Percentiles rank a stretch among this genome's conserved stretches.
These are phyloP conservation scores for Endomychus coccineus DNA, from an alignment of 2,888 invertebrate species.

Conservation along the genomic window DNA sequence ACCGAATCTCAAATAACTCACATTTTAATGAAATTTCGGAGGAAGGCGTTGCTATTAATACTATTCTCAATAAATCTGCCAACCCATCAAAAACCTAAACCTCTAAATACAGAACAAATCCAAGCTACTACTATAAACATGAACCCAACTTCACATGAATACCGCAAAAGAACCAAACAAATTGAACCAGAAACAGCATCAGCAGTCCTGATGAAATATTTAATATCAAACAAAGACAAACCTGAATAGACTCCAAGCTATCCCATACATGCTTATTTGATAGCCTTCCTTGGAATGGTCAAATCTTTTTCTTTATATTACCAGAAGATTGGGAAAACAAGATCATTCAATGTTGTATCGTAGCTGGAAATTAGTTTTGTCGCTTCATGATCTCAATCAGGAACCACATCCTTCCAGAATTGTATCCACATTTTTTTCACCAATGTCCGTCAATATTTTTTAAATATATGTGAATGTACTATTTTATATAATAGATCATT, in stretches of 20 bases:
- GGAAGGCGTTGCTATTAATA: constrained; percentile 1
- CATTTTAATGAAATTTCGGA: constrained; percentile 1
- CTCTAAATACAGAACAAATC: not conserved
- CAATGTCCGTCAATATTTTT: no score
- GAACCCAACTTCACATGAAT: no score
- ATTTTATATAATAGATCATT: no score
- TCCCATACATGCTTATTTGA: not conserved
- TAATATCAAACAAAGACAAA: not conserved
- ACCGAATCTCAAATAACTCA: no score
- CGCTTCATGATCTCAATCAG: no score
- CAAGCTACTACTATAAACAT: no score
- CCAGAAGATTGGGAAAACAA: not conserved
- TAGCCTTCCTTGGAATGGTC: not conserved
- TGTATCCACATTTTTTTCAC: no score
- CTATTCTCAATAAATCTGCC: not conserved
- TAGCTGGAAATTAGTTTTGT: not conserved
- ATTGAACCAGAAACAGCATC: constrained; percentile 1
- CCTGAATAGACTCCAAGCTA: not conserved
- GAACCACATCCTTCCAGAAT: no score
- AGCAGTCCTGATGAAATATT: constrained; percentile 1
- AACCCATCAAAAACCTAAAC: not conserved
- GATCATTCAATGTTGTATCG: constrained; percentile 1
- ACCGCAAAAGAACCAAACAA: not conserved
- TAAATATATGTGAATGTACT: no score
- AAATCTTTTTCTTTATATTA: not conserved